Evolutionary conservation across 2,797 vertebrate species (phyloP).

Genomic region (Fratercula arctica): DNA sequence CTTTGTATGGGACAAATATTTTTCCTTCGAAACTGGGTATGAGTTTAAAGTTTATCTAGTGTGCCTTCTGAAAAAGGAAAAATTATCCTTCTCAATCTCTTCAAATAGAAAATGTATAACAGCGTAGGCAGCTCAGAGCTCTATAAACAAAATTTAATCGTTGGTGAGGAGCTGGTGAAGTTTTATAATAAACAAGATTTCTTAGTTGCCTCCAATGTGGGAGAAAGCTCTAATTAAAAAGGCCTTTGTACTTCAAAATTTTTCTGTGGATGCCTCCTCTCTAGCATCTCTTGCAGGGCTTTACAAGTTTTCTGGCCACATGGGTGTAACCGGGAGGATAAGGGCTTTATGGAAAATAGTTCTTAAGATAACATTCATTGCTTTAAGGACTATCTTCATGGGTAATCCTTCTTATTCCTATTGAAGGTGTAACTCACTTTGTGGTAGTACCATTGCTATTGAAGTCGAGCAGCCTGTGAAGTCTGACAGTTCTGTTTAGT

Average conservation of each 20-base stretch:
- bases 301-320: not conserved
- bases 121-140: not conserved
- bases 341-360: not conserved
- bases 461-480: not conserved
- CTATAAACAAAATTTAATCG: not conserved
- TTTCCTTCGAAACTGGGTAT: not conserved
- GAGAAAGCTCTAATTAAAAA: not conserved
- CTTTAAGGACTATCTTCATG: not conserved
- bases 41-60: conserved; percentile 43
- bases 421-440: not conserved
- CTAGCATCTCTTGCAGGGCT: not conserved
- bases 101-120: not conserved
- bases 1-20: conserved; percentile 62
- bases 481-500: not conserved
- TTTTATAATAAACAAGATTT: not conserved
- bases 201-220: not conserved
- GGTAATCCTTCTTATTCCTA: not conserved
- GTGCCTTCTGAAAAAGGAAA: not conserved
- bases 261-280: not conserved
- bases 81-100: not conserved
- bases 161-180: not conserved
- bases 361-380: not conserved
- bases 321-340: not conserved
- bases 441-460: not conserved
- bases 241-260: not conserved